These are phyloP conservation scores for Gonocerus acuteangulatus DNA, from an alignment of 2,888 invertebrate genomes.

Conservation along the genomic window DNA sequence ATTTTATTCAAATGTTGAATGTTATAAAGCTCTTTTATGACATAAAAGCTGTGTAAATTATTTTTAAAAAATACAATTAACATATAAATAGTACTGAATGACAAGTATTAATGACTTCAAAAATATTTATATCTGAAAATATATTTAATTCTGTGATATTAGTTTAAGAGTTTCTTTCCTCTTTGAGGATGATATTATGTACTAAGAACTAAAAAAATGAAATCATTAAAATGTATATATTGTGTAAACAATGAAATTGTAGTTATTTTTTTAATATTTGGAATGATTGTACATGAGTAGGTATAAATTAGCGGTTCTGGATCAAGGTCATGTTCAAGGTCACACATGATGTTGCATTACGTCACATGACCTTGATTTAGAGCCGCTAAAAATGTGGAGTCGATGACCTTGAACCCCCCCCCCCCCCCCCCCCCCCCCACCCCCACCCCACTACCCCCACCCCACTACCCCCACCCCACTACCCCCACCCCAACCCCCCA, in stretches of 20 bases:
- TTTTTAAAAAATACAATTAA: constrained; percentile 5
- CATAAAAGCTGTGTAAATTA: neutral
- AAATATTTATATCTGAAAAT: constrained; percentile 3
- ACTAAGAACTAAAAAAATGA: constrained; percentile 7
- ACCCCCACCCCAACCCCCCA: too few species aligned
- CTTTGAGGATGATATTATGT: neutral
- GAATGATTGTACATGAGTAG: constrained; percentile 29
- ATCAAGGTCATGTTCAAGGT: too few species aligned
- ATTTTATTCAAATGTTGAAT: neutral
- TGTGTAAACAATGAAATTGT: constrained; percentile 27
- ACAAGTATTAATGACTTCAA: constrained; percentile 14
- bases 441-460: too few species aligned
- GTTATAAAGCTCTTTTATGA: neutral
- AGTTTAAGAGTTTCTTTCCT: constrained; percentile 14
- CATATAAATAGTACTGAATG: constrained; percentile 1
- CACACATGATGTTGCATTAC: too few species aligned
- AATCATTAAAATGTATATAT: constrained; percentile 19
- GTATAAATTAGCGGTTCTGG: constrained; percentile 31
- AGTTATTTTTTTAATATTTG: constrained; percentile 34
- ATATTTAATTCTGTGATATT: constrained; percentile 16
- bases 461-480: too few species aligned
- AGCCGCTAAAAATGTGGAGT: too few species aligned
- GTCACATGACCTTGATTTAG: too few species aligned
- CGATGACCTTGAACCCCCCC: too few species aligned
- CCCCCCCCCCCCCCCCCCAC: too few species aligned